A percentile compares a stretch with the other conserved stretches of the same genome.
These are phyloP conservation scores for Gobiocypris rarus DNA, from an alignment of 2,113 vertebrate species.

Conservation along the genomic window DNA sequence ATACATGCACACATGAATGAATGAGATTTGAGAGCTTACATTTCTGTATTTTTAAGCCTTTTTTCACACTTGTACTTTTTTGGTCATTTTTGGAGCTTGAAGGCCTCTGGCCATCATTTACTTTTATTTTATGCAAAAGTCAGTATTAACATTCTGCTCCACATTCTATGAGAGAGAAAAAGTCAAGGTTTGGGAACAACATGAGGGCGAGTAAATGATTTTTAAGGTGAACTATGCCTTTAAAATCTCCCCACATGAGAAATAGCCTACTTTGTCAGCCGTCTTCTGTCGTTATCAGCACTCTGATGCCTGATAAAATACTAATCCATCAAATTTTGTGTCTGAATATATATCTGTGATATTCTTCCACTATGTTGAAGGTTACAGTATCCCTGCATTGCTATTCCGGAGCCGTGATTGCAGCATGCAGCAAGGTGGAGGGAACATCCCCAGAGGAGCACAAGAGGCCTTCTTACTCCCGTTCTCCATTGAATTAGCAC, in stretches of 20 bases:
- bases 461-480: slow-evolving; percentile 18
- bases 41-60: too few relatives aligned
- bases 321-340: background rate
- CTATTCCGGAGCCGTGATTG: slow-evolving; percentile 50
- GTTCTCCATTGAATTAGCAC: slow-evolving; percentile 44
- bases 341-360: slow-evolving; percentile 1
- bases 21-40: too few relatives aligned
- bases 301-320: background rate
- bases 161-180: background rate
- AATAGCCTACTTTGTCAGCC: background rate
- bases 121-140: too few relatives aligned
- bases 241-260: background rate
- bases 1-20: too few relatives aligned
- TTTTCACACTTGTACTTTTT: too few relatives aligned
- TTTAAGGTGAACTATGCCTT: background rate
- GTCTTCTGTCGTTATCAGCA: background rate
- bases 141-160: background rate
- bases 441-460: slow-evolving; percentile 43
- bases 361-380: slow-evolving; percentile 3
- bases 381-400: slow-evolving; percentile 38
- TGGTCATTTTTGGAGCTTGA: too few relatives aligned
- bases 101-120: too few relatives aligned
- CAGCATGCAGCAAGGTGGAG: slow-evolving; percentile 46
- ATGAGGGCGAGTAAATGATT: background rate
- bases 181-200: background rate